Conservation (phyloP, 2,888 invertebrate genomes). For the Tetrapedia diversipes region DNA sequence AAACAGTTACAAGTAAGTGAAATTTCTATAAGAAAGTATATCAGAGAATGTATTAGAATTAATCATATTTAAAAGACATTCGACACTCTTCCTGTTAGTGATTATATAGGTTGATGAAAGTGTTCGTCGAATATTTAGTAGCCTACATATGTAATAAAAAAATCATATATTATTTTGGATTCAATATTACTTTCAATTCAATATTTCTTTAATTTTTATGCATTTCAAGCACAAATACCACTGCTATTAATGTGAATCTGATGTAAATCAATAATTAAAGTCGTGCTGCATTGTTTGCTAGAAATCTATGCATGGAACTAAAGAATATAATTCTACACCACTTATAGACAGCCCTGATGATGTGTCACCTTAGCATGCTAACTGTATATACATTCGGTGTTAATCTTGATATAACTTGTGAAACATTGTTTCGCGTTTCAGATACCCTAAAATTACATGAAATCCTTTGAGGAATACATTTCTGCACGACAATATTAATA, state of each 20-base stretch:
- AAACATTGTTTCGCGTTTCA: not conserved
- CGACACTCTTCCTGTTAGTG: not conserved
- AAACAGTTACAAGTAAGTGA: not conserved
- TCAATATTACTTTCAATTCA: not conserved
- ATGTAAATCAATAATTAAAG: not conserved
- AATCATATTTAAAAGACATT: not conserved
- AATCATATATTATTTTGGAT: no score
- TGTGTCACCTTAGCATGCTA: constrained; percentile 6
- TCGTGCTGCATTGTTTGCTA: not conserved
- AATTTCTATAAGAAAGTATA: not conserved
- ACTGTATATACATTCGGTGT: constrained; percentile 3
- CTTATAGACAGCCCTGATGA: constrained; percentile 33
- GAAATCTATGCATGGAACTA: not conserved
- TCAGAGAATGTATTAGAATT: constrained; percentile 5
- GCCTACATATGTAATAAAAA: no score
- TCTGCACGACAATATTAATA: not conserved
- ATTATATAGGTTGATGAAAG: not conserved
- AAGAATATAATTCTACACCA: not conserved
- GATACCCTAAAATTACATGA: not conserved
- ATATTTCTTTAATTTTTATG: not conserved
- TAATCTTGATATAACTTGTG: constrained; percentile 5
- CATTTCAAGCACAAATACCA: not conserved
- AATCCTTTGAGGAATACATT: not conserved
- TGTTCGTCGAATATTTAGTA: no score
- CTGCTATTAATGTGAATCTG: not conserved